phyloP scores from a whole-genome alignment of 2,888 invertebrate genomes.

The Apoderus coryli region DNA sequence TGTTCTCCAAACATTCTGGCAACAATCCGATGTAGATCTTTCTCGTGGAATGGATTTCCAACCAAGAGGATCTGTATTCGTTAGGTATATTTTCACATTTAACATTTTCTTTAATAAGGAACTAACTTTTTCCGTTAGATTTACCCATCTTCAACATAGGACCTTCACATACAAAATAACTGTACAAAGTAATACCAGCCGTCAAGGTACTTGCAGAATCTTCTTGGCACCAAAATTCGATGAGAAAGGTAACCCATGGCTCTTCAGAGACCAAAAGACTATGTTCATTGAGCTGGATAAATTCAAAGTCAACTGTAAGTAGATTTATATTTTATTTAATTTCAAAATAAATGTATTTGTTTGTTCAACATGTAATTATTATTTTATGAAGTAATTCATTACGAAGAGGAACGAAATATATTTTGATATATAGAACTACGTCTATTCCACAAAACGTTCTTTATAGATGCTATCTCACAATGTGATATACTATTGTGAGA shows the following conservation, averaged over 20 bases:
- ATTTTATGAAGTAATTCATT: background rate
- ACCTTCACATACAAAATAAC: conserved; percentile 46
- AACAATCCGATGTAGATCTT: conserved; percentile 62
- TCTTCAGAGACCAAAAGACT: conserved; percentile 45
- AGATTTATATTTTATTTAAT: background rate
- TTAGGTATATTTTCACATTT: conserved; percentile 7
- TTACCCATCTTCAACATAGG: conserved; percentile 65
- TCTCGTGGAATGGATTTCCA: conserved; percentile 71
- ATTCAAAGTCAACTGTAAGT: conserved; percentile 48
- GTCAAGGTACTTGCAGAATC: conserved; percentile 49
- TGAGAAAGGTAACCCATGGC: conserved; percentile 48
- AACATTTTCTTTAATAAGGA: background rate
- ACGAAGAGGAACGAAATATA: no score
- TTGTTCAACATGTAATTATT: conserved; percentile 4
- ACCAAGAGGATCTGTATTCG: conserved; percentile 53
- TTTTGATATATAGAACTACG: no score
- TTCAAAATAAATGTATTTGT: no score
- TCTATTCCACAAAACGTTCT: no score
- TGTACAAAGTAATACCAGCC: conserved; percentile 12
- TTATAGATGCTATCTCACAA: no score
- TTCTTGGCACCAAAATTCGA: conserved; percentile 54
- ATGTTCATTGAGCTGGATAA: conserved; percentile 63
- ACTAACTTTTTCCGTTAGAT: conserved; percentile 23
- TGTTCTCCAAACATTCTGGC: conserved; percentile 58
- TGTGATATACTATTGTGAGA: no score